A percentile compares a stretch with the other conserved stretches of the same genome.
Evolutionary conservation across 2,113 vertebrate genomes (phyloP).

Genomic region (Stigmatopora nigra): DNA sequence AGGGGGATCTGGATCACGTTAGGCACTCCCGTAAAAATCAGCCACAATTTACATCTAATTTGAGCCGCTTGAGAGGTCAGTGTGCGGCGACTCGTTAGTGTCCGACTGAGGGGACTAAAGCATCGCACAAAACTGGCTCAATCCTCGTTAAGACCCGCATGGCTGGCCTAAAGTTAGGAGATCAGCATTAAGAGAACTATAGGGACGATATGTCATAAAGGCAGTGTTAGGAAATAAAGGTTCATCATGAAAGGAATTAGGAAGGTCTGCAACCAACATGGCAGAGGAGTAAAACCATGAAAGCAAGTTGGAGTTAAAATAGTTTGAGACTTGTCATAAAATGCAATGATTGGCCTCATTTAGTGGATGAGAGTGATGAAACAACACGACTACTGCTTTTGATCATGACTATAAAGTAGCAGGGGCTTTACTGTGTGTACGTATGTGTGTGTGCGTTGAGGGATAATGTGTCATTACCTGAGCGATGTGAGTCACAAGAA

Average conservation of each 20-base stretch:
- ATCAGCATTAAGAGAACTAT: conserved; percentile 26
- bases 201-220: conserved; percentile 28
- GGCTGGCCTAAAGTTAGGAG: conserved; percentile 44
- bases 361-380: conserved; percentile 47
- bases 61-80: conserved; percentile 58
- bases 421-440: conserved; percentile 40
- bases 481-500: conserved; percentile 63
- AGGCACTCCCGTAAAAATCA: conserved; percentile 67
- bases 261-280: conserved; percentile 8
- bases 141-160: conserved; percentile 43
- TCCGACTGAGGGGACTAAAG: conserved; percentile 38
- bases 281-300: conserved; percentile 32
- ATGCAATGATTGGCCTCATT: conserved; percentile 43
- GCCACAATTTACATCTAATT: conserved; percentile 71
- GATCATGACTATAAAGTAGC: conserved; percentile 60
- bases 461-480: conserved; percentile 67
- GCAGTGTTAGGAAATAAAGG: conserved; percentile 10
- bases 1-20: conserved; percentile 78
- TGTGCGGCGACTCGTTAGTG: conserved; percentile 60
- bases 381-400: conserved; percentile 54
- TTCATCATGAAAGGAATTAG: conserved; percentile 21
- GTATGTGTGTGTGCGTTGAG: conserved; percentile 46
- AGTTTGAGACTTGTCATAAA: conserved; percentile 45
- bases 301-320: conserved; percentile 43
- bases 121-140: conserved; percentile 36